Percentiles rank a stretch among this genome's conserved stretches.
These are phyloP conservation scores for Melitaea athalia DNA, from an alignment of 2,888 invertebrate genomes.

Conservation along the genomic window DNA sequence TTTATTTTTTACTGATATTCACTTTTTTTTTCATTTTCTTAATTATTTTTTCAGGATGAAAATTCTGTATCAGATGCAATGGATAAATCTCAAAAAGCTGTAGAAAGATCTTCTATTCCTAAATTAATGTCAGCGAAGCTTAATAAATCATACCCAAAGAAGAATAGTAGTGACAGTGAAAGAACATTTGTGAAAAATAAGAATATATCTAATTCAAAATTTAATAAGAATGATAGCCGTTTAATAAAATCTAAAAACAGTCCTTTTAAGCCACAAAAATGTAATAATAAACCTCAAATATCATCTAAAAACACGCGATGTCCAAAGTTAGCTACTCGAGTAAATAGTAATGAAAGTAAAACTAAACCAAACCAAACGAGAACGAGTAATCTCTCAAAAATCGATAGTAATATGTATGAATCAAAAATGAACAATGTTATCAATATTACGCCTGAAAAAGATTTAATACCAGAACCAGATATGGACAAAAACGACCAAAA, in stretches of 20 bases:
- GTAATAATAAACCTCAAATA: not conserved
- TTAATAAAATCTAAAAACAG: not conserved
- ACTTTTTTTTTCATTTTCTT: not conserved
- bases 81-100: not conserved
- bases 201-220: not conserved
- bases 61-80: not conserved
- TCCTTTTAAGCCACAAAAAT: not conserved
- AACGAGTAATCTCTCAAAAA: not conserved
- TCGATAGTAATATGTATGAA: not conserved
- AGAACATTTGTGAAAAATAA: not conserved
- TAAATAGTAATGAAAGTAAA: slow-evolving; percentile 5
- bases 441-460: slow-evolving; percentile 12
- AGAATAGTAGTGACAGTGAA: not conserved
- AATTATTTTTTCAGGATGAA: not conserved
- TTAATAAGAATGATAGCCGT: not conserved
- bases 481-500: slow-evolving; percentile 41
- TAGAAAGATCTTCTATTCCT: not conserved
- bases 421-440: not conserved
- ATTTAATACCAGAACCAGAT: slow-evolving; percentile 9
- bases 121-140: not conserved
- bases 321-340: not conserved
- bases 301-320: not conserved
- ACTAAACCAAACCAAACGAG: not conserved
- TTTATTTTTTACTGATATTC: not conserved
- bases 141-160: not conserved